Evolutionary conservation across 2,113 vertebrate species (phyloP).

Genomic region (Petrocephalus microphthalmus): DNA sequence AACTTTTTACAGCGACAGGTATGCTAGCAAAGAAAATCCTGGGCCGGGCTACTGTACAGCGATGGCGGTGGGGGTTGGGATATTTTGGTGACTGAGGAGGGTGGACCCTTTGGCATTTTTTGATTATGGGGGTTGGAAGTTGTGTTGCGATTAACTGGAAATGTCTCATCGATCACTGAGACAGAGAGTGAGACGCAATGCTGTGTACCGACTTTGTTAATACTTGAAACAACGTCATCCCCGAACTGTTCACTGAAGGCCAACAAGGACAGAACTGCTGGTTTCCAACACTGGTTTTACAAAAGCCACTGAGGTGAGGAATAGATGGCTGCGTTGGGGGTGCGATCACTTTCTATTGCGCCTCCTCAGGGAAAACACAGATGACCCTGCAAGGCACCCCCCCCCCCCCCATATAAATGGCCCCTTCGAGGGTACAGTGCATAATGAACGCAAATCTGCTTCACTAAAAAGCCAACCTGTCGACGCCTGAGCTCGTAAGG

Average conservation of each 20-base stretch:
- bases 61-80: not conserved
- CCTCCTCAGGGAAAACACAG: not conserved
- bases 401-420: not conserved
- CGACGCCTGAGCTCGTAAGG: not conserved
- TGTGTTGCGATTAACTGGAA: not conserved
- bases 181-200: not conserved
- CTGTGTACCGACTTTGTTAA: not conserved
- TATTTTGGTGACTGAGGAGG: not conserved
- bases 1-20: not conserved
- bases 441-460: slow-evolving; percentile 13
- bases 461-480: slow-evolving; percentile 17
- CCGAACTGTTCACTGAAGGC: not conserved
- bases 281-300: not conserved
- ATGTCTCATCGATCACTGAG: not conserved
- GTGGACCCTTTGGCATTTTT: not conserved
- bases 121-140: not conserved
- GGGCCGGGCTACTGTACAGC: too few species aligned
- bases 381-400: not conserved
- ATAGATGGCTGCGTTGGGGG: not conserved
- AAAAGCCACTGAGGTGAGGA: not conserved
- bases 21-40: not conserved
- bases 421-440: not conserved
- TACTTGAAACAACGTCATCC: not conserved
- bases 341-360: not conserved
- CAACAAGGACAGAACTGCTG: not conserved